Percentiles rank a stretch among this genome's conserved stretches.
phyloP scores from a whole-genome alignment of 2,888 invertebrate genomes.

The Acrobasis repandana region DNA sequence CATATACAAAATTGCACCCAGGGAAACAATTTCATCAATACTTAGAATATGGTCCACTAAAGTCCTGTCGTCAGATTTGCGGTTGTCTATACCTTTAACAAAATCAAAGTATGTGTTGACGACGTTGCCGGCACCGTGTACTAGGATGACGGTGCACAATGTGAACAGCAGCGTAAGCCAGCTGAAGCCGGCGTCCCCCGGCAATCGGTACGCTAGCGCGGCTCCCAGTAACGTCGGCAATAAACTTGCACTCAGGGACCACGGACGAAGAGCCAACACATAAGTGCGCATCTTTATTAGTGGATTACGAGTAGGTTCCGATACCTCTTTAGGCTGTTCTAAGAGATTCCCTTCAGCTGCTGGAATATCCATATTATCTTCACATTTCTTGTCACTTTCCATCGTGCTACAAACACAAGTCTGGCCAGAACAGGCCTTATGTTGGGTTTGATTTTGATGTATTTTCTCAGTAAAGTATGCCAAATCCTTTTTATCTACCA shows the following conservation, averaged over 20 bases:
- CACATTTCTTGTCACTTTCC: constrained; percentile 50
- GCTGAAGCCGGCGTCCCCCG: constrained; percentile 89
- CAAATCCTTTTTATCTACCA: no score
- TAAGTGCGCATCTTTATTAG: constrained; percentile 95
- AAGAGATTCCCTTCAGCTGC: constrained; percentile 72
- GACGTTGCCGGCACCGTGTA: constrained; percentile 97
- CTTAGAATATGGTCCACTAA: constrained; percentile 95
- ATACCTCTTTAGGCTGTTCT: constrained; percentile 69
- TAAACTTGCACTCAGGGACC: constrained; percentile 96
- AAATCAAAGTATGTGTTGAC: constrained; percentile 98
- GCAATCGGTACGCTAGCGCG: constrained; percentile 92
- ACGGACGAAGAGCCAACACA: constrained; percentile 94
- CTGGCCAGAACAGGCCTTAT: no score
- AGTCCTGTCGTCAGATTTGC: constrained; percentile 96
- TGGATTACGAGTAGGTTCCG: constrained; percentile 71
- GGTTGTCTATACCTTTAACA: constrained; percentile 95
- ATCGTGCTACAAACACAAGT: constrained; percentile 33
- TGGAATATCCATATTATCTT: constrained; percentile 62
- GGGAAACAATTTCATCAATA: constrained; percentile 89
- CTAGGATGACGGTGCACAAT: constrained; percentile 92
- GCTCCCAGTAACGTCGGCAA: constrained; percentile 96
- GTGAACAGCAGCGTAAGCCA: constrained; percentile 91
- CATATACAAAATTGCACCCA: constrained; percentile 94
- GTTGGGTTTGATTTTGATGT: no score
- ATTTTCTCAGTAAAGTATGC: no score